These are phyloP conservation scores for Harpagus bidentatus DNA, from an alignment of 2,113 vertebrate genomes.

Conservation along the genomic window DNA sequence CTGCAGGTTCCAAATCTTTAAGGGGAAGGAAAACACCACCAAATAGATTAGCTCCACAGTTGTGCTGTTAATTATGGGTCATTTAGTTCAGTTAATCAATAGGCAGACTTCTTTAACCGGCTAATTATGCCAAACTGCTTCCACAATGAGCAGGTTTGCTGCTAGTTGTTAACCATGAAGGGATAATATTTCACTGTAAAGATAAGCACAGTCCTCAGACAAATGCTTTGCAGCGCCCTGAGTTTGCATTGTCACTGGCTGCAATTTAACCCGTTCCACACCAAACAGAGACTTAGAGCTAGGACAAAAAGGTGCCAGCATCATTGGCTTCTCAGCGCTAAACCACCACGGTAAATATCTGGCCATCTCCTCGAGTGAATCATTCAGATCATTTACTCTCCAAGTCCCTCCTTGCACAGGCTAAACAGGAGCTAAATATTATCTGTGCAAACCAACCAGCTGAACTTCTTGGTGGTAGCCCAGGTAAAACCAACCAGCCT, in stretches of 20 bases:
- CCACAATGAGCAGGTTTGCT: constrained; percentile 51
- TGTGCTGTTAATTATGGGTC: constrained; percentile 67
- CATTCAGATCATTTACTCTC: background rate
- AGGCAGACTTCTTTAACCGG: constrained; percentile 63
- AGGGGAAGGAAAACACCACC: constrained; percentile 22
- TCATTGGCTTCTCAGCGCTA: fast-evolving
- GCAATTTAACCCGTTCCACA: background rate
- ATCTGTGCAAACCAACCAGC: background rate
- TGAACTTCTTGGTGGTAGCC: background rate
- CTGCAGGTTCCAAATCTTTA: constrained; percentile 15
- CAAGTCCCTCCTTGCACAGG: background rate
- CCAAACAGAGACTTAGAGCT: background rate
- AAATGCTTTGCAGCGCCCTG: background rate
- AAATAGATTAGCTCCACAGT: constrained; percentile 41
- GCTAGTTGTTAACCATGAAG: constrained; percentile 51
- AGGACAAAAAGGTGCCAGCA: background rate
- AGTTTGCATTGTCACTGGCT: background rate
- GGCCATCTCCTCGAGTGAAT: background rate
- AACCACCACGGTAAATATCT: background rate
- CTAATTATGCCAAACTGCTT: constrained; percentile 63
- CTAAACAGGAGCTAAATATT: background rate
- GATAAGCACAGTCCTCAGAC: constrained; percentile 11
- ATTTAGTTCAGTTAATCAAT: constrained; percentile 71
- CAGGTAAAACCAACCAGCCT: background rate
- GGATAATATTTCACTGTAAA: constrained; percentile 59